Evolutionary conservation across 1,140 invertebrate genomes (phyloP).

Genomic region (Melitaea cinxia): DNA sequence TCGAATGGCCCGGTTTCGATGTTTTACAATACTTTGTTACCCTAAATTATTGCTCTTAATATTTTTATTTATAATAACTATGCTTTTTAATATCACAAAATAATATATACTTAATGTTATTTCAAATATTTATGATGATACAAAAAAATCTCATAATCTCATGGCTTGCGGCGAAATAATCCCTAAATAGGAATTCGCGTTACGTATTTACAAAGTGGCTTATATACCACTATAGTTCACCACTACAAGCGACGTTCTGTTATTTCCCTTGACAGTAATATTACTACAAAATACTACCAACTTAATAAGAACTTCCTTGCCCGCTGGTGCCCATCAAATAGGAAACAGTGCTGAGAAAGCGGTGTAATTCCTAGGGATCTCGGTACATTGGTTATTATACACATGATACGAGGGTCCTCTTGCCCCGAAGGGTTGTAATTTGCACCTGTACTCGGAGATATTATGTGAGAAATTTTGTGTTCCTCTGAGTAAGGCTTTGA

Average conservation of each 20-base stretch:
- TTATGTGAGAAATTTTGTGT: slow-evolving; percentile 72
- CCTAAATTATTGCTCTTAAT: slow-evolving; percentile 26
- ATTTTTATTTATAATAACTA: slow-evolving; percentile 2
- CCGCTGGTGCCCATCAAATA: slow-evolving; percentile 50
- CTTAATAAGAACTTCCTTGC: slow-evolving; percentile 58
- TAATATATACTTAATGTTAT: neutral
- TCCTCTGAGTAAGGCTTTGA: slow-evolving; percentile 51
- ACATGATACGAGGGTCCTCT: slow-evolving; percentile 64
- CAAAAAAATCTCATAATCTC: slow-evolving; percentile 10
- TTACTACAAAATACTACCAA: slow-evolving; percentile 64
- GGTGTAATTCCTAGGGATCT: slow-evolving; percentile 51
- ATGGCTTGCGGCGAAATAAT: slow-evolving; percentile 24
- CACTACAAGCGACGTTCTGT: slow-evolving; percentile 60
- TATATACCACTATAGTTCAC: slow-evolving; percentile 59
- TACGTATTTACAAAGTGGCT: slow-evolving; percentile 61
- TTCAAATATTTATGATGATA: neutral
- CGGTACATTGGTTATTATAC: slow-evolving; percentile 51
- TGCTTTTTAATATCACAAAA: neutral
- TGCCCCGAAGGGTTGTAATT: slow-evolving; percentile 68
- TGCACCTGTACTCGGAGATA: slow-evolving; percentile 73
- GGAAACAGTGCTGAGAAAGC: slow-evolving; percentile 25
- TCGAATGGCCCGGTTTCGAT: slow-evolving; percentile 58
- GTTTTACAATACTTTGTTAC: slow-evolving; percentile 63
- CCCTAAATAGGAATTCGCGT: slow-evolving; percentile 43
- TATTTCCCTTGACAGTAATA: slow-evolving; percentile 78